Base-by-base conservation (phyloP, 2,113 vertebrate species). In the Prochilodus magdalenae region DNA sequence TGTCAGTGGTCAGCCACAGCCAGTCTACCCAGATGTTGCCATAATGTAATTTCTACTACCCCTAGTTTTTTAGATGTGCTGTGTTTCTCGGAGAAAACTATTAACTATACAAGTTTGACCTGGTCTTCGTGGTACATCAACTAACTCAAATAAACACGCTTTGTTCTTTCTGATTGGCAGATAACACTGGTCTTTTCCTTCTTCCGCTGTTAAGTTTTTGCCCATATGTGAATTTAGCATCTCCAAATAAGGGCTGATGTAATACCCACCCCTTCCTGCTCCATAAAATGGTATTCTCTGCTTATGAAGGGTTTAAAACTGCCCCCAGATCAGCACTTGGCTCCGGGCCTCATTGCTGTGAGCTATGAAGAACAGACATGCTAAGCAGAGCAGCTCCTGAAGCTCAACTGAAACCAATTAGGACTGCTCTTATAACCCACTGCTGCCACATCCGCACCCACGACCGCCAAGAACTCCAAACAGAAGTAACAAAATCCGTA, bases 401-500 rank as follows among this genome's bases (percentile, higher is more conserved):
- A 81, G n/a, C 44, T 29, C 55, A 27, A 51, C 47, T 92, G 92
- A 91, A 91, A 90, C 86, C 90, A 90, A 90, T 91, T 90, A 91
- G 78, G 85, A 62, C 33, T 70, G 26, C n/a, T 24, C 20, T 44
- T 76, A 69, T 72, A 76, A 72, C 51, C 82, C 40, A 86, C 89
- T 84, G 65, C 88, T 89, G 88, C 92, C 89, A 91, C 90, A 91
- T 93, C 89, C 77, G 69, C 88, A 89, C 77, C 75, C 83, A 16
- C 79, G 47, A n/a, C 79, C 18, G 77, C 83, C 82, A 78, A 83
- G 53, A 81, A 55, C 85, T 60, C 76, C 65, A 13, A 73, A 47
- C 20, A 72, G 33, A 69, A 26, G 57, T 77, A 77, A 77, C 65
- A 63, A 60, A 69, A 65, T 20, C 47, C 13, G 26, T 26, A n/a